A percentile compares a stretch with the other conserved stretches of the same genome.
Conservation (phyloP, 2,113 vertebrate genomes). For the Hyla sarda region DNA sequence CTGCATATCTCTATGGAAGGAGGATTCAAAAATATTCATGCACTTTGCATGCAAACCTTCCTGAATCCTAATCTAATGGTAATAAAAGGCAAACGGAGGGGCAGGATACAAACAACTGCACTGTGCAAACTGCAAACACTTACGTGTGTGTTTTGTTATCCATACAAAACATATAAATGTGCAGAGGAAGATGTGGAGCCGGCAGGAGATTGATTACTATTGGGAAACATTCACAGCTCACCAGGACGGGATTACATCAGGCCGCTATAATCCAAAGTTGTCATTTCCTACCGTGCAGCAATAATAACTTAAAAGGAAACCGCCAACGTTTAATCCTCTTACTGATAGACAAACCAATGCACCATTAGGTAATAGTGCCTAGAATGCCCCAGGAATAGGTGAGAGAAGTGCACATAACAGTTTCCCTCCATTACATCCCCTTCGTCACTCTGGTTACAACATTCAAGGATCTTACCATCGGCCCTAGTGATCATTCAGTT, state of each 20-base stretch:
- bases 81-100: not conserved
- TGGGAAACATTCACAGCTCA: slow-evolving; percentile 24
- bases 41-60: not conserved
- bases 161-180: not conserved
- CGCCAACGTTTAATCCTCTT: slow-evolving; percentile 16
- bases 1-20: too few species aligned
- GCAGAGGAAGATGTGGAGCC: not conserved
- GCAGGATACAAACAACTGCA: not conserved
- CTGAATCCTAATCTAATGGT: not conserved
- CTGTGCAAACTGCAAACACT: not conserved
- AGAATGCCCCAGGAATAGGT: not conserved
- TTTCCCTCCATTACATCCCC: not conserved
- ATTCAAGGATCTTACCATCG: not conserved
- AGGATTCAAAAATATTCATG: not conserved
- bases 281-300: not conserved
- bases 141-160: slow-evolving; percentile 1
- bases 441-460: not conserved
- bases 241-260: slow-evolving; percentile 20
- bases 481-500: not conserved
- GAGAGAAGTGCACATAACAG: not conserved
- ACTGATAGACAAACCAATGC: not conserved
- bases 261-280: slow-evolving; percentile 2
- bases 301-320: slow-evolving; percentile 33
- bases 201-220: slow-evolving; percentile 40
- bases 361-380: slow-evolving; percentile 12